These are phyloP conservation scores for Xenopus tropicalis DNA, from an alignment of 2,113 vertebrate species.

Conservation along the genomic window DNA sequence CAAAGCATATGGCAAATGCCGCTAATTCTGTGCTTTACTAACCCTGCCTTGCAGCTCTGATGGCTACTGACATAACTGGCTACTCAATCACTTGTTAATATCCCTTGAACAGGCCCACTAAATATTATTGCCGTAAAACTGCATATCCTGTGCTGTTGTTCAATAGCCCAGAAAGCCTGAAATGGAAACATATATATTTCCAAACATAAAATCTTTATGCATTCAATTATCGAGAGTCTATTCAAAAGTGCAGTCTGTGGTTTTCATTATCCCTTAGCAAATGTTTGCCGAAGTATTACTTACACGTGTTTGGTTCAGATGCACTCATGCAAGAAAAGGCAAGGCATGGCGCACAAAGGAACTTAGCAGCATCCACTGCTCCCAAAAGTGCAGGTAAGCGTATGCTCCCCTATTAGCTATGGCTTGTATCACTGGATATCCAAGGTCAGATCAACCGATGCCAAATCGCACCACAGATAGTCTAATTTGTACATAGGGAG, in stretches of 20 bases:
- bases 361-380: not conserved
- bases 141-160: not conserved
- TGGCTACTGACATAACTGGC: too few species aligned
- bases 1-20: too few species aligned
- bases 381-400: not conserved
- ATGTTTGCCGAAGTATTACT: slow-evolving; percentile 46
- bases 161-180: not conserved
- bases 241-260: slow-evolving; percentile 43
- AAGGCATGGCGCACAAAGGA: not conserved
- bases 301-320: slow-evolving; percentile 16
- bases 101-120: not conserved
- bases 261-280: slow-evolving; percentile 45
- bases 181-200: not conserved
- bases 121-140: not conserved
- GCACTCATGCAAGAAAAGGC: not conserved
- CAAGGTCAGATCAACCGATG: not conserved
- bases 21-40: too few species aligned
- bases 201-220: slow-evolving; percentile 1
- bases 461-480: not conserved
- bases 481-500: not conserved
- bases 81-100: not conserved
- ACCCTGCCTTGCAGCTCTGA: too few species aligned
- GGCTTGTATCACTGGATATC: not conserved
- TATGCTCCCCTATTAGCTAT: not conserved
- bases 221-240: slow-evolving; percentile 2